Conservation (phyloP, 1,140 invertebrate genomes). For the Trichoplusia ni region DNA sequence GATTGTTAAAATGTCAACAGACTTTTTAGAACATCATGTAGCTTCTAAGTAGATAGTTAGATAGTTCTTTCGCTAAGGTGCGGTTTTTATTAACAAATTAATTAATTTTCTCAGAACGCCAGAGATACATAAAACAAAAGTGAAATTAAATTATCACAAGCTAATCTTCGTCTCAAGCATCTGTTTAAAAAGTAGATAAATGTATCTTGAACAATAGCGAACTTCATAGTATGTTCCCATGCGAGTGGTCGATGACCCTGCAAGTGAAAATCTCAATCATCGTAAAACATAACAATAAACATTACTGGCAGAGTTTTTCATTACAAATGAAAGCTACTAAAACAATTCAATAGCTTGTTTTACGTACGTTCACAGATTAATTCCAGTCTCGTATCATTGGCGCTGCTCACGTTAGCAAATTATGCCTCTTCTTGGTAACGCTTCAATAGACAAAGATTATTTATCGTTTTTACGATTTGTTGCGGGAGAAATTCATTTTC, state of each 20-base stretch:
- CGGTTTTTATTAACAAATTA: too few relatives aligned
- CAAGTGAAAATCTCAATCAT: slow-evolving; percentile 55
- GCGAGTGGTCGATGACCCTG: slow-evolving; percentile 39
- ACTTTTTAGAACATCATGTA: too few relatives aligned
- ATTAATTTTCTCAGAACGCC: too few relatives aligned
- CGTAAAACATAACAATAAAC: slow-evolving; percentile 53
- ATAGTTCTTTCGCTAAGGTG: too few relatives aligned
- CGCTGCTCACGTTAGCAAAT: slow-evolving; percentile 51
- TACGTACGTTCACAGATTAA: slow-evolving; percentile 53
- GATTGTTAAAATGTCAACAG: too few relatives aligned
- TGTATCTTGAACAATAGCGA: slow-evolving; percentile 9
- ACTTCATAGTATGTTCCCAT: slow-evolving; percentile 5
- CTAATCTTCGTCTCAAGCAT: too few relatives aligned
- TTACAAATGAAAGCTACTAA: slow-evolving; percentile 63
- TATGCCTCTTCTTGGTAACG: slow-evolving; percentile 60
- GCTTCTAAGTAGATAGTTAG: too few relatives aligned
- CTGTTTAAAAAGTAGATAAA: too few relatives aligned
- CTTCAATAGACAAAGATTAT: slow-evolving; percentile 67
- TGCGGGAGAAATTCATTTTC: slow-evolving; percentile 52
- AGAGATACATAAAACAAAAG: too few relatives aligned
- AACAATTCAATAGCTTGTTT: slow-evolving; percentile 61
- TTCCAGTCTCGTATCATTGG: slow-evolving; percentile 48
- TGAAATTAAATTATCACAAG: too few relatives aligned
- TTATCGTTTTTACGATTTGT: slow-evolving; percentile 59
- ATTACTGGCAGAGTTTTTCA: slow-evolving; percentile 52